Conservation (phyloP, 2,888 invertebrate genomes). For the Mesoligia furuncula region DNA sequence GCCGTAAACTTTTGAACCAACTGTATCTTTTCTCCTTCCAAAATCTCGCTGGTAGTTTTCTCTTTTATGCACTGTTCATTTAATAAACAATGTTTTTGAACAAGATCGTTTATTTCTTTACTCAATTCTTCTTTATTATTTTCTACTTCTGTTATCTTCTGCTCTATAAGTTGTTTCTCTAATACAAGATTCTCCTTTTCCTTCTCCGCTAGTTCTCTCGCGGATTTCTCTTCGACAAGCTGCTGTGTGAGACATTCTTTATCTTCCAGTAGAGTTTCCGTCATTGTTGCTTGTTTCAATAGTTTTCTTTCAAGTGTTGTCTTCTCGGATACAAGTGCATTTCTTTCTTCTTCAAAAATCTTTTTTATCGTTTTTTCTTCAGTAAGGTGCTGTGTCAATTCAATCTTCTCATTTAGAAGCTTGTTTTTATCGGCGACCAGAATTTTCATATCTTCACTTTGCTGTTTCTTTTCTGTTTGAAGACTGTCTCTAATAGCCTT, state of each 20-base stretch:
- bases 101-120: slow-evolving; percentile 42
- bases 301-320: slow-evolving; percentile 56
- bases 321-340: slow-evolving; percentile 55
- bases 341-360: slow-evolving; percentile 66
- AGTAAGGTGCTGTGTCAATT: slow-evolving; percentile 52
- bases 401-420: slow-evolving; percentile 64
- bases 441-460: slow-evolving; percentile 58
- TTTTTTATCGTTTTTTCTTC: slow-evolving; percentile 68
- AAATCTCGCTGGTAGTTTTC: slow-evolving; percentile 27
- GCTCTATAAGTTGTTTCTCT: slow-evolving; percentile 64
- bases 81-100: slow-evolving; percentile 44
- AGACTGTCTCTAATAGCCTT: slow-evolving; percentile 58
- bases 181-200: slow-evolving; percentile 67
- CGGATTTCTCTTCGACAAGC: slow-evolving; percentile 72
- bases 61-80: slow-evolving; percentile 46
- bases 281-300: slow-evolving; percentile 58
- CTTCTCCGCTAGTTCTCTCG: slow-evolving; percentile 70
- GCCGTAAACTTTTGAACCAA: slow-evolving; percentile 50
- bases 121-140: slow-evolving; percentile 50
- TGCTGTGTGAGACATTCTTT: slow-evolving; percentile 74
- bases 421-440: slow-evolving; percentile 65
- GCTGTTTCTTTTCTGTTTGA: slow-evolving; percentile 62
- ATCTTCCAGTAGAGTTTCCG: slow-evolving; percentile 60
- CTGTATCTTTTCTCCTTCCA: slow-evolving; percentile 58
- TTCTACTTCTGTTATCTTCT: slow-evolving; percentile 51